These are phyloP conservation scores for Julus scandinavius DNA, from an alignment of 2,888 invertebrate species.

Conservation along the genomic window DNA sequence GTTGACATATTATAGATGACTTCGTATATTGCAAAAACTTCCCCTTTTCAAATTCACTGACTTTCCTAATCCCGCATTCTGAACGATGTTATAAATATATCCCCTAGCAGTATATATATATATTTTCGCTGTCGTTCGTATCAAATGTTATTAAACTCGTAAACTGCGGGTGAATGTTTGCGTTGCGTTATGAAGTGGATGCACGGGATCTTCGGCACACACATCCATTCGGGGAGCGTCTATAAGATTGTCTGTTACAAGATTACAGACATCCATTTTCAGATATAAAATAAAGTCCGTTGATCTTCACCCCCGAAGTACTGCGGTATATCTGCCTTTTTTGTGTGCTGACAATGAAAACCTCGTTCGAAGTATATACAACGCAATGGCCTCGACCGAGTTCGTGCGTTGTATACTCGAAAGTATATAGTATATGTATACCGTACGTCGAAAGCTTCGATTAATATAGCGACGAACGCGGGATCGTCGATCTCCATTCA, in stretches of 20 bases:
- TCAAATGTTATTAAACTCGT: not conserved
- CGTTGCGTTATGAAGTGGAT: not conserved
- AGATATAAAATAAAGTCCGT: conserved; percentile 16
- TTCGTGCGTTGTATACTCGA: no score
- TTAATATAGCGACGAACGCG: no score
- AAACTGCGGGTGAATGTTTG: not conserved
- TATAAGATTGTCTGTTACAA: not conserved
- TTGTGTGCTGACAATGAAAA: not conserved
- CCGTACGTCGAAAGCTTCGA: no score
- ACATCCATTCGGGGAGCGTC: no score
- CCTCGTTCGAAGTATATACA: not conserved
- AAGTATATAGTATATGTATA: no score
- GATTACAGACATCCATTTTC: conserved; percentile 25
- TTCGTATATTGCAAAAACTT: no score
- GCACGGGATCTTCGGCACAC: not conserved
- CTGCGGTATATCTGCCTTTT: not conserved
- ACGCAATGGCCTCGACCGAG: not conserved
- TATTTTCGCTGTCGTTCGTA: not conserved
- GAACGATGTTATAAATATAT: no score
- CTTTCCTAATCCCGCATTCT: no score
- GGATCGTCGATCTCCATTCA: no score
- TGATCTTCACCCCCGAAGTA: not conserved
- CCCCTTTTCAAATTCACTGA: no score
- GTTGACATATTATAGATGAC: no score
- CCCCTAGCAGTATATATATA: not conserved